These are phyloP conservation scores for Aleiodes testaceus DNA, from an alignment of 2,888 invertebrate species.

Conservation along the genomic window DNA sequence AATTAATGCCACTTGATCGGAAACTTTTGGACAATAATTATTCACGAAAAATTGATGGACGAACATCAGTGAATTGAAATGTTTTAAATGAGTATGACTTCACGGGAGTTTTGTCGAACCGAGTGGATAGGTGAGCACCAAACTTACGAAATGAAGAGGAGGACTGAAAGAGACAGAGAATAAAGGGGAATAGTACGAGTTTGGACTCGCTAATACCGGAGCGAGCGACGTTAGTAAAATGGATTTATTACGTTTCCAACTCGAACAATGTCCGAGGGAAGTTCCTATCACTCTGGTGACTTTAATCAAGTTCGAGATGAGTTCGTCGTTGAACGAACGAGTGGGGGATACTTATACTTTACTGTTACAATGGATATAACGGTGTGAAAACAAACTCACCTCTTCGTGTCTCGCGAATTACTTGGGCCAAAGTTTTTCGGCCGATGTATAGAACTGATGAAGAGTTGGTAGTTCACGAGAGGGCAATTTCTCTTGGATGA, in stretches of 20 bases:
- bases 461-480: conserved; percentile 14
- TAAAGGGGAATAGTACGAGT: conserved; percentile 37
- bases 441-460: conserved; percentile 11
- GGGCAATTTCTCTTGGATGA: conserved; percentile 19
- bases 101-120: conserved; percentile 36
- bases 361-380: conserved; percentile 34
- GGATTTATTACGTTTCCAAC: conserved; percentile 48
- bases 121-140: too few species aligned
- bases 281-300: conserved; percentile 52
- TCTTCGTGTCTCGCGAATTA: conserved; percentile 38
- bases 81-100: conserved; percentile 15
- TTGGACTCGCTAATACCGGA: conserved; percentile 39
- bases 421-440: conserved; percentile 31
- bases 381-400: conserved; percentile 41
- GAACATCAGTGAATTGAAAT: conserved; percentile 1
- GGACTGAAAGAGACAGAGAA: conserved; percentile 1
- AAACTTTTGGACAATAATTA: conserved; percentile 25
- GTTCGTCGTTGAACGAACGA: conserved; percentile 39
- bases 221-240: conserved; percentile 41
- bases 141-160: too few species aligned
- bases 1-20: background rate
- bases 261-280: conserved; percentile 46
- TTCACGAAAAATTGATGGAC: conserved; percentile 3
- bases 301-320: conserved; percentile 57
- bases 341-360: conserved; percentile 24